Base-by-base conservation (phyloP, 1,140 invertebrate species). In the Saccostrea cuccullata region DNA sequence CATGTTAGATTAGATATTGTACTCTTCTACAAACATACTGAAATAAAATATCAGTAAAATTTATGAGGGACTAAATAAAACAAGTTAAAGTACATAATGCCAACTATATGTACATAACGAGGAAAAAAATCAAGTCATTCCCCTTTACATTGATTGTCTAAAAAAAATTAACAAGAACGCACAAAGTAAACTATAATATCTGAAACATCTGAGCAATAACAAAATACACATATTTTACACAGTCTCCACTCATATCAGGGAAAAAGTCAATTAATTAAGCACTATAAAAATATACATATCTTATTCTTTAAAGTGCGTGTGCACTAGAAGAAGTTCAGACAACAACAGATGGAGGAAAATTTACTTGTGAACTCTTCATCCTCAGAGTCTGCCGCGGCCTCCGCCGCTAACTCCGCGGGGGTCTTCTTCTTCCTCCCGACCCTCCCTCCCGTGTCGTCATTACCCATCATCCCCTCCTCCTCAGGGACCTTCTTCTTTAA, bases 311-410 rank as follows among this genome's bases (percentile, higher is more conserved):
- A 47, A 2, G 70, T 77, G 26, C 15, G 26, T 12, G n/a, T 26
- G 67, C 85, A 89, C 90, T 88, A 91, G 84, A 92, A 91, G 89
- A 92, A 93, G 87, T 91, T 93, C 92, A 94, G 91, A 91, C 94
- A 94, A 91, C 94, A 94, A 91, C 94, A 94, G 84, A 94, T 90
- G 40, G 93, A 94, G 67, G 94, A 94, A 91, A 94, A 94, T 94
- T 97, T 96, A 99, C 98, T 99, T 95, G 98, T 98, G 95, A 99
- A 98, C 85, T 94, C 92, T 82, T 99, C 98, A 95, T 98, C 97
- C 93, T 89, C 88, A 8, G 60, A 67, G 11, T 97, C 98, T 70
- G 97, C 97, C 95, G 98, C 98, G 15, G 98, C 98, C 95, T 99
- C 98, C 30, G 98, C 97, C 64, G 98, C 98, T 89, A 99, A 95